A percentile compares a stretch with the other conserved stretches of the same genome.
phyloP scores from a whole-genome alignment of 2,888 invertebrate genomes.

The Digitonthophagus gazella region DNA sequence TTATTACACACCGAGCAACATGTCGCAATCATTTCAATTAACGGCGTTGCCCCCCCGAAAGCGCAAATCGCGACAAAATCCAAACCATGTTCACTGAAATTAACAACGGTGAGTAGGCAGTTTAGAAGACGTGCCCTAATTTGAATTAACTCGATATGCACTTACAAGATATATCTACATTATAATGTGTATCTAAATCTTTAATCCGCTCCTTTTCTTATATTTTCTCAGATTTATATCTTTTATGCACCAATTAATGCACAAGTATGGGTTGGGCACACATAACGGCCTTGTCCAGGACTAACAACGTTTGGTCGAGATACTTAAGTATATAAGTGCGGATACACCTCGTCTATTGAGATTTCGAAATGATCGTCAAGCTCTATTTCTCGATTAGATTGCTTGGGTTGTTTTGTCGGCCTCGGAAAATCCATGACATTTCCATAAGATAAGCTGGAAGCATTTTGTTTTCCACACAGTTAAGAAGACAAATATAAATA shows the following conservation, averaged over 20 bases:
- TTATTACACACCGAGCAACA: not conserved
- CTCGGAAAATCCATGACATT: constrained; percentile 18
- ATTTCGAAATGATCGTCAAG: constrained; percentile 38
- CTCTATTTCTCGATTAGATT: constrained; percentile 41
- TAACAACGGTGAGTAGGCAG: not conserved
- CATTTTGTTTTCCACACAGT: not conserved
- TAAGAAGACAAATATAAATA: no score
- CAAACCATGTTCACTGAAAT: not conserved
- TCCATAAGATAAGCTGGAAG: not conserved
- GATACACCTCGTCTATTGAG: constrained; percentile 26
- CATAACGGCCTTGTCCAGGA: constrained; percentile 36
- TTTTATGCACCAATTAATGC: constrained; percentile 43
- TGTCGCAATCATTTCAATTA: not conserved
- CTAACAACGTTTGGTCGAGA: not conserved
- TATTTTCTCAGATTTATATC: constrained; percentile 31
- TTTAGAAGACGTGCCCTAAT: not conserved
- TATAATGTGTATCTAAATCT: constrained; percentile 24
- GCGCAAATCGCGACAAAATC: not conserved
- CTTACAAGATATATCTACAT: constrained; percentile 18
- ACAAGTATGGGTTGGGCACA: constrained; percentile 22
- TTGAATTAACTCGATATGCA: constrained; percentile 7
- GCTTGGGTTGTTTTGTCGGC: constrained; percentile 23
- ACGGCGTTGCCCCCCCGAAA: not conserved
- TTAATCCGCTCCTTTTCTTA: constrained; percentile 18
- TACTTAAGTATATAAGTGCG: not conserved